phyloP scores from a whole-genome alignment of 2,888 invertebrate genomes.

The Dynastes grantii region DNA sequence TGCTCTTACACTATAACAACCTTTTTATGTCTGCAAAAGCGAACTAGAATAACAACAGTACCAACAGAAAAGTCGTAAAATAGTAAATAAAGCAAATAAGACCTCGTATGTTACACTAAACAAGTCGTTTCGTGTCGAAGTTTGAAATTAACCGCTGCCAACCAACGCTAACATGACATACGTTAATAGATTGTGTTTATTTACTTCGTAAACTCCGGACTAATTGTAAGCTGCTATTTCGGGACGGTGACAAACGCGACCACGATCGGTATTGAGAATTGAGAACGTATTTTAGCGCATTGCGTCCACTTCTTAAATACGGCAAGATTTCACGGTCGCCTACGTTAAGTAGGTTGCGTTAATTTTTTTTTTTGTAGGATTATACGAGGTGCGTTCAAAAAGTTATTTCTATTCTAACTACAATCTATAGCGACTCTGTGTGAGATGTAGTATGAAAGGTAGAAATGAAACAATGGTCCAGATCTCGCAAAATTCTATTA shows the following conservation, averaged over 20 bases:
- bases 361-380: too few relatives aligned
- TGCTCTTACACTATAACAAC: too few relatives aligned
- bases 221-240: neutral
- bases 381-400: neutral
- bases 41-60: neutral
- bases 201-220: neutral
- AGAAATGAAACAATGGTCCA: too few relatives aligned
- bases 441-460: too few relatives aligned
- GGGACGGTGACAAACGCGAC: neutral
- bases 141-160: conserved; percentile 2
- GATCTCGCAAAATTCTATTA: too few relatives aligned
- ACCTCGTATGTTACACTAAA: neutral
- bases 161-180: neutral
- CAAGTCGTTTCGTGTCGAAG: neutral
- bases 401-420: neutral
- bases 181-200: conserved; percentile 1
- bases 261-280: neutral
- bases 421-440: too few relatives aligned
- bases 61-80: neutral
- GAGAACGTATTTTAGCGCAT: neutral
- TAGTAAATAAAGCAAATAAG: neutral
- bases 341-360: too few relatives aligned
- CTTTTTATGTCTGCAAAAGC: neutral
- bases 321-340: neutral
- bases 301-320: neutral